Conservation (phyloP, 2,888 invertebrate species). For the Crioceris asparagi region DNA sequence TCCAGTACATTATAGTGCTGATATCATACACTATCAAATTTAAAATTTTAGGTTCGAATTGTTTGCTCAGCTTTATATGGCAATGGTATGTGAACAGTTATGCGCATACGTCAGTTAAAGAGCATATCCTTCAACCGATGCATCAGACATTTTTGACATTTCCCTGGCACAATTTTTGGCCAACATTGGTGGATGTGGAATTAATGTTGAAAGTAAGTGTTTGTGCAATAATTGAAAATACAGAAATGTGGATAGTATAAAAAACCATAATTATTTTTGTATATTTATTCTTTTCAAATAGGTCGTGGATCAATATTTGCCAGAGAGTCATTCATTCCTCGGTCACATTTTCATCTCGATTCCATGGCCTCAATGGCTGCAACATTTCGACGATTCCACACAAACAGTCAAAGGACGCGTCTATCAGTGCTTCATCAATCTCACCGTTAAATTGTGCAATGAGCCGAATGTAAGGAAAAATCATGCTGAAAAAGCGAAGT, state of each 20-base stretch:
- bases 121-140: constrained; percentile 52
- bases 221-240: not conserved
- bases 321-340: constrained; percentile 60
- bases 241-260: too few species aligned
- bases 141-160: constrained; percentile 53
- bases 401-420: constrained; percentile 37
- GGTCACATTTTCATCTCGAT: constrained; percentile 59
- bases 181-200: constrained; percentile 54
- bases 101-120: constrained; percentile 51
- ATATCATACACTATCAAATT: too few species aligned
- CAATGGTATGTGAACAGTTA: constrained; percentile 61
- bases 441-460: constrained; percentile 61
- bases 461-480: constrained; percentile 54
- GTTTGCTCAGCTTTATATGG: constrained; percentile 51
- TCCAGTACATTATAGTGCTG: too few species aligned
- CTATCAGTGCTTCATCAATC: constrained; percentile 53
- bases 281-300: constrained; percentile 20
- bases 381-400: constrained; percentile 37
- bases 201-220: constrained; percentile 52
- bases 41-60: constrained; percentile 37
- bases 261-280: too few species aligned
- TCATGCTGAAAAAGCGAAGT: constrained; percentile 40
- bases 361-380: constrained; percentile 54
- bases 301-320: constrained; percentile 54
- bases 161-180: constrained; percentile 64